Percentiles rank a stretch among this genome's conserved stretches.
Conservation (phyloP, 2,888 invertebrate genomes). For the Tenthredo notha region DNA sequence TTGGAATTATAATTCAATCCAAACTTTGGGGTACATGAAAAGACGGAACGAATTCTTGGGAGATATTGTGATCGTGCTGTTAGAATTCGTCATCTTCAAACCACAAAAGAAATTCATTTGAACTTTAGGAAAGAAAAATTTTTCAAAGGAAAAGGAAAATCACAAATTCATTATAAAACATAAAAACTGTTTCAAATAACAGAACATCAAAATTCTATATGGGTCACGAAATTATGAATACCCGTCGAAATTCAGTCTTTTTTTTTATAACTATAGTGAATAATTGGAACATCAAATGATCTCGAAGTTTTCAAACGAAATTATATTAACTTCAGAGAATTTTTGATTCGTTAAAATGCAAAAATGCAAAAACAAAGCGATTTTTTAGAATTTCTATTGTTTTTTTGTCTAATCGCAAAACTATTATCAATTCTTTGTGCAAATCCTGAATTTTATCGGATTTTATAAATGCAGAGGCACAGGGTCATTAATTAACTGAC, state of each 20-base stretch:
- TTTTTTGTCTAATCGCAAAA: not conserved
- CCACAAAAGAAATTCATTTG: not conserved
- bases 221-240: not conserved
- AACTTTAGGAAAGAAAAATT: not conserved
- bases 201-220: not conserved
- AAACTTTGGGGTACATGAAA: slow-evolving; percentile 2
- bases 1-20: not conserved
- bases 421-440: not conserved
- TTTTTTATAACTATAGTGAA: not conserved
- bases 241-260: not conserved
- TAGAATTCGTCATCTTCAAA: not conserved
- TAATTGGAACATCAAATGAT: not conserved
- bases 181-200: not conserved
- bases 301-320: not conserved
- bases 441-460: not conserved
- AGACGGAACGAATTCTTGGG: not conserved
- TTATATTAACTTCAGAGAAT: not conserved
- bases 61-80: not conserved
- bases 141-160: not conserved
- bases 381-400: not conserved
- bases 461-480: not conserved
- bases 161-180: not conserved
- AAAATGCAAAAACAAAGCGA: not conserved
- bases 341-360: not conserved
- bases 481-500: not conserved